Percentiles rank a stretch among this genome's conserved stretches.
Evolutionary conservation across 2,888 invertebrate genomes (phyloP).

Genomic region (Amphipoea lucens): DNA sequence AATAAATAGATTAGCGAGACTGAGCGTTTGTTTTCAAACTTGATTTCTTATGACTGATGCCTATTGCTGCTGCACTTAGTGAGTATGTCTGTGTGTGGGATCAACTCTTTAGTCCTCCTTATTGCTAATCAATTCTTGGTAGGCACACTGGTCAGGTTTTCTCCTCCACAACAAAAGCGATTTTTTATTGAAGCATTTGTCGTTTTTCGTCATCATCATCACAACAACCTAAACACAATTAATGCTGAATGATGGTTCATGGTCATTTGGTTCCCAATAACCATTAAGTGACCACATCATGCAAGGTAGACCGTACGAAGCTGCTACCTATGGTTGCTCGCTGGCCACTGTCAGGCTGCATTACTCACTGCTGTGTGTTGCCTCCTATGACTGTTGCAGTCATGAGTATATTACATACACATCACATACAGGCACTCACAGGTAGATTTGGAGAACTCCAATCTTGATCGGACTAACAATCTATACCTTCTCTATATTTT

Average conservation of each 20-base stretch:
- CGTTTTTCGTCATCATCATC: neutral
- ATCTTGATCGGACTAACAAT: neutral
- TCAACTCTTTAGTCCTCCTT: neutral
- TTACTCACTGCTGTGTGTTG: neutral
- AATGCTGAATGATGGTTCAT: neutral
- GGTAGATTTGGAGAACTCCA: neutral
- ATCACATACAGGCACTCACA: too few relatives aligned
- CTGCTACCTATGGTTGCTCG: neutral
- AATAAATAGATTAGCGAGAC: constrained; percentile 64
- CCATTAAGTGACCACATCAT: neutral
- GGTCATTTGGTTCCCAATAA: neutral
- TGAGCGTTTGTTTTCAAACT: constrained; percentile 35
- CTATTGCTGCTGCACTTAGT: neutral
- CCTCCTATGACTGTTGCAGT: too few relatives aligned
- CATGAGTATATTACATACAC: neutral
- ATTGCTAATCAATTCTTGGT: neutral
- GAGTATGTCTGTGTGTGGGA: neutral
- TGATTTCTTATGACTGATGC: constrained; percentile 58
- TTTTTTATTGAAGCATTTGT: neutral
- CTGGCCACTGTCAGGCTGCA: neutral
- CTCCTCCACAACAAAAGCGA: neutral
- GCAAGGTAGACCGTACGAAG: neutral
- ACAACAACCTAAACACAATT: neutral
- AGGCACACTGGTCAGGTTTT: neutral
- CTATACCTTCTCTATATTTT: constrained; percentile 8